Base-by-base conservation (phyloP, 2,888 invertebrate genomes). In the Actias luna region DNA sequence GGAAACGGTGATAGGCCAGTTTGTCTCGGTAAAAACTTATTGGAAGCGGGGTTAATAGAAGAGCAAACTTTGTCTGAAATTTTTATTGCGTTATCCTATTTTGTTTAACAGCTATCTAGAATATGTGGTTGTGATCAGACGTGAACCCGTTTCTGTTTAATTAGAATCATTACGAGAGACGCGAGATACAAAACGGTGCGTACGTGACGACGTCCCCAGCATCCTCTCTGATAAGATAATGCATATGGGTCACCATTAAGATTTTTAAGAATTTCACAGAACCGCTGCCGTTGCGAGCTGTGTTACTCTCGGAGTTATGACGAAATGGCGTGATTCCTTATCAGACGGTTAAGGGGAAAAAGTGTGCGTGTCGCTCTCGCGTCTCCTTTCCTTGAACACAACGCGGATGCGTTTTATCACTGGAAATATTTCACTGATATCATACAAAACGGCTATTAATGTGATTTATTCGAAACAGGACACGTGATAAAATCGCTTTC, bases 231-330 rank as follows among this genome's bases (percentile, higher is more conserved):
- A 55, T 55, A 50, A 50, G 22, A 55, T 55, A 55, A 55, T 2
- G 18, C 10, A 55, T 55, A 55, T 29, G 16, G 27, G 55, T 55
- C 29, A 55, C n/a, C 55, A 25, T 50, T 50, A 50, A 55, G 55
- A 55, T 55, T 55, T 55, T 55, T 50, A 50, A 25, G 22, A 50
- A 55, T 55, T 55, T 29, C 29, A 27, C 55, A 14, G 55, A 55
- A 55, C n/a, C 16, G 29, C 0, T 12, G 14, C 55, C 7, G 16
- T n/a, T n/a, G 8, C 29, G 18, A 8, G 55, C 29, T 29, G 29
- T 7, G n/a, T 29, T 55, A 27, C 55, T 14, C 5, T 29, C 29
- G n/a, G 55, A 29, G 29, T 55, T 55, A 55, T 29, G 29, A 27
- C n/a, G 29, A 55, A 55, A 55, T 55, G 29, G n/a, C 16, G 27